Conservation (phyloP, 2,797 vertebrate genomes). For the Sparus aurata region DNA sequence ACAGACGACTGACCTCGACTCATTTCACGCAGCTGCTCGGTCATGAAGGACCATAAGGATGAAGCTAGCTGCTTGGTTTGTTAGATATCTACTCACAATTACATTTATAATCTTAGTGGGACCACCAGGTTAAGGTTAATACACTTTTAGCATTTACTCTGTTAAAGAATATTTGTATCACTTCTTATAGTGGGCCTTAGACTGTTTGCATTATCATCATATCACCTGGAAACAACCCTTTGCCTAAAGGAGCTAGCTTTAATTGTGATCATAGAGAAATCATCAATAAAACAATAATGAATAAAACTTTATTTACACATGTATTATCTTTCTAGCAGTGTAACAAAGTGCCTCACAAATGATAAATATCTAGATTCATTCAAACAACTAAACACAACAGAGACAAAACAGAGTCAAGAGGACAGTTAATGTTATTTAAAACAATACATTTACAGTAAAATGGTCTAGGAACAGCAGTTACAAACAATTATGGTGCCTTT, state of each 20-base stretch:
- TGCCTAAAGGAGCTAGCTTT: neutral
- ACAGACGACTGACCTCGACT: slow-evolving; percentile 50
- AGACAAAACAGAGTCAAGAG: neutral
- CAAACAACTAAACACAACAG: neutral
- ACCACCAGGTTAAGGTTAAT: neutral
- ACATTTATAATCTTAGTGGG: neutral
- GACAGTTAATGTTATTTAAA: neutral
- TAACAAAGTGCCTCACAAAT: neutral
- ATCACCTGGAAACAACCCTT: neutral
- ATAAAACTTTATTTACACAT: neutral
- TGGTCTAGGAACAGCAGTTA: neutral
- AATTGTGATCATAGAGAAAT: neutral
- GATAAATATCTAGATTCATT: neutral
- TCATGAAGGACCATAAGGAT: slow-evolving; percentile 30
- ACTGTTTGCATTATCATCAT: neutral
- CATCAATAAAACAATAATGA: neutral
- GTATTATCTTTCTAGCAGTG: too few species aligned
- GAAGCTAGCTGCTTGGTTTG: slow-evolving; percentile 1
- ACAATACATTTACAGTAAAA: neutral
- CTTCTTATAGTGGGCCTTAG: neutral
- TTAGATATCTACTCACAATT: slow-evolving; percentile 14
- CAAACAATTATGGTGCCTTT: neutral
- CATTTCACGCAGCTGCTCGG: slow-evolving; percentile 42
- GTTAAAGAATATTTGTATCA: neutral
- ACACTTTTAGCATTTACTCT: neutral